Evolutionary conservation across 2,888 invertebrate species (phyloP).

Genomic region (Leptinotarsa juncta): DNA sequence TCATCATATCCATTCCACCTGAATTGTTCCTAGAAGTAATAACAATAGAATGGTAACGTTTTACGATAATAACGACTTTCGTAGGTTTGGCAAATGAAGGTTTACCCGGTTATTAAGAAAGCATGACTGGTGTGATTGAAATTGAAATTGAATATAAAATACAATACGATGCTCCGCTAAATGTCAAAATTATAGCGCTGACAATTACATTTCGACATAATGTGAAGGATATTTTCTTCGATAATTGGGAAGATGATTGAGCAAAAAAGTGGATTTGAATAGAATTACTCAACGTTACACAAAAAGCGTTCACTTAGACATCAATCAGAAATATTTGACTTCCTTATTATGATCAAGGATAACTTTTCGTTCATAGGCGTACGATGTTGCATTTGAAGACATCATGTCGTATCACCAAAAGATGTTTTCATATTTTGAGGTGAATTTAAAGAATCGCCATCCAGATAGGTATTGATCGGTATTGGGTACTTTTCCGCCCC

Average conservation of each 20-base stretch:
- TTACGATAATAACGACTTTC: neutral
- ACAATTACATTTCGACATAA: constrained; percentile 23
- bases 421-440: too few relatives aligned
- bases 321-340: neutral
- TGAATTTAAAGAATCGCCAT: too few relatives aligned
- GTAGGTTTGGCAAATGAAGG: constrained; percentile 23
- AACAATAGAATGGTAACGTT: constrained; percentile 13
- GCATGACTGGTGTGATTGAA: constrained; percentile 41
- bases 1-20: constrained; percentile 1
- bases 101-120: constrained; percentile 32
- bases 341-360: neutral
- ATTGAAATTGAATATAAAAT: constrained; percentile 39
- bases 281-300: neutral
- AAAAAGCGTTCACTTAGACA: neutral
- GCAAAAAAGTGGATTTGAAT: constrained; percentile 7
- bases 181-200: constrained; percentile 50
- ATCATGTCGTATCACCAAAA: too few relatives aligned
- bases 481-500: too few relatives aligned
- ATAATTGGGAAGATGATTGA: neutral
- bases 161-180: constrained; percentile 47
- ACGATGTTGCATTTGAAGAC: too few relatives aligned
- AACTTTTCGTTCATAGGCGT: neutral
- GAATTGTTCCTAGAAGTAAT: constrained; percentile 5
- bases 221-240: constrained; percentile 16
- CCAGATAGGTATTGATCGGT: too few relatives aligned